Evolutionary conservation across 2,888 invertebrate species (phyloP).

Genomic region (Aromia moschata): DNA sequence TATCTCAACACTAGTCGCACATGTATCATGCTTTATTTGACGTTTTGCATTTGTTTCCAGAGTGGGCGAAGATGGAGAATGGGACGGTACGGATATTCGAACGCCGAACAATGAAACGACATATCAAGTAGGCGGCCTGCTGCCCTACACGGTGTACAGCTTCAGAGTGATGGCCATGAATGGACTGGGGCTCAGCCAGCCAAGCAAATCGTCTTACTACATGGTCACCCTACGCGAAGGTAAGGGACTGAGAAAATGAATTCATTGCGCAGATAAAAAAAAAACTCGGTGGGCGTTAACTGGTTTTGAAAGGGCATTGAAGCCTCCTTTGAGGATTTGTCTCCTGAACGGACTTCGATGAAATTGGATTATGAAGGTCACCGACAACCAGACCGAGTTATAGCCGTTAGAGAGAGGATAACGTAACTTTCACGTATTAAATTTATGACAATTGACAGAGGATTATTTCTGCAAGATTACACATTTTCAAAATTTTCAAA

Average conservation of each 20-base stretch:
- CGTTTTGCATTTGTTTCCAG: constrained; percentile 62
- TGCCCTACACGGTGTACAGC: constrained; percentile 80
- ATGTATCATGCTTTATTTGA: constrained; percentile 6
- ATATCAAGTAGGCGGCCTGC: constrained; percentile 72
- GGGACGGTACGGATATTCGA: constrained; percentile 67
- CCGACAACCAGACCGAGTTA: too few species aligned
- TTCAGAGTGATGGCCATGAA: constrained; percentile 78
- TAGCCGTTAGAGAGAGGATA: too few species aligned
- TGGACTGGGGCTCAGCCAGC: constrained; percentile 73
- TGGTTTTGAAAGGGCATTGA: too few species aligned
- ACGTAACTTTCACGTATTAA: too few species aligned
- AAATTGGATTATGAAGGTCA: too few species aligned
- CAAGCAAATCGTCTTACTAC: constrained; percentile 76
- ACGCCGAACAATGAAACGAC: constrained; percentile 70
- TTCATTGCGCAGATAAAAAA: constrained; percentile 19
- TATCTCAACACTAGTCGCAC: background rate
- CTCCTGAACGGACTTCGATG: too few species aligned
- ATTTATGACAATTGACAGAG: too few species aligned
- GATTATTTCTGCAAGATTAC: too few species aligned
- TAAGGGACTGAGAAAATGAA: constrained; percentile 59
- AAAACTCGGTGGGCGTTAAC: too few species aligned
- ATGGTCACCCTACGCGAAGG: constrained; percentile 79
- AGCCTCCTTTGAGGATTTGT: too few species aligned
- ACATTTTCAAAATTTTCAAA: too few species aligned
- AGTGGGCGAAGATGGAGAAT: constrained; percentile 74